Conservation (phyloP, 2,113 vertebrate species). For the Pogonocichla stellata region DNA sequence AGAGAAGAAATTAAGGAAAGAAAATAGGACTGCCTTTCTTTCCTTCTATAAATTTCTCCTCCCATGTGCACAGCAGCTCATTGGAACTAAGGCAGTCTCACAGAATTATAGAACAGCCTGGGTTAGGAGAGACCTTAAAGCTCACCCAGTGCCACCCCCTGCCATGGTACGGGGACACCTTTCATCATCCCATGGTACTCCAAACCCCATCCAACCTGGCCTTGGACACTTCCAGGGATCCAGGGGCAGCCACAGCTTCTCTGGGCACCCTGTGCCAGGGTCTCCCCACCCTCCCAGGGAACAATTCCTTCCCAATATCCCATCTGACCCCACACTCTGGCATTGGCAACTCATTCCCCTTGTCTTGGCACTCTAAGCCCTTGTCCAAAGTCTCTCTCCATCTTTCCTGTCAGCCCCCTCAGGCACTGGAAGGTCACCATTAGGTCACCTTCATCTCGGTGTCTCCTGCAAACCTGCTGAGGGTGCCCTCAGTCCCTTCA, state of each 20-base stretch:
- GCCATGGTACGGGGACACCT: background rate
- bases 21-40: background rate
- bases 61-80: background rate
- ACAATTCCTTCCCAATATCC: background rate
- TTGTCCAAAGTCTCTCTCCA: background rate
- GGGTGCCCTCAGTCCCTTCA: background rate
- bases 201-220: background rate
- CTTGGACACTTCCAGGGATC: background rate
- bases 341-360: background rate
- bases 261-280: background rate
- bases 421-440: background rate
- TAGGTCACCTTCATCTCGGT: background rate
- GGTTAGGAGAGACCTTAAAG: background rate
- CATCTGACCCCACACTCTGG: background rate
- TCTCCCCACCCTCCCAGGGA: background rate
- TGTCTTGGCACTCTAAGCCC: rapidly evolving
- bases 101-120: background rate
- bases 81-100: background rate
- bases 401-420: background rate
- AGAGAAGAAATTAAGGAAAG: background rate
- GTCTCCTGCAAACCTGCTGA: background rate
- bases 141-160: background rate
- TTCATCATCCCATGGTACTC: background rate
- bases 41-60: background rate
- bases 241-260: background rate